These are phyloP conservation scores for Sepioteuthis lessoniana DNA, from an alignment of 2,888 invertebrate species.

Conservation along the genomic window DNA sequence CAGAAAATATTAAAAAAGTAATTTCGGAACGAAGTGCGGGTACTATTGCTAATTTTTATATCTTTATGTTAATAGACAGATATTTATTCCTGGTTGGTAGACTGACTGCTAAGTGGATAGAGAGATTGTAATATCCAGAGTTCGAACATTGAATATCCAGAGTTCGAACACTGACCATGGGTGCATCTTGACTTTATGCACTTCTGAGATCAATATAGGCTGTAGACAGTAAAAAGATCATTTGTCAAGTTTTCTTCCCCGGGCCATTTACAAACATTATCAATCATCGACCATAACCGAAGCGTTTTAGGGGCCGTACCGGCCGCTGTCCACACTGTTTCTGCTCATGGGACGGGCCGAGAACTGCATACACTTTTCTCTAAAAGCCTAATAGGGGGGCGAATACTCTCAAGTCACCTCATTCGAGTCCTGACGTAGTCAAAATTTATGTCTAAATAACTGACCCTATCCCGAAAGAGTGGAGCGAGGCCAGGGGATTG, in stretches of 20 bases:
- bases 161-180: background rate
- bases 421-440: background rate
- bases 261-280: background rate
- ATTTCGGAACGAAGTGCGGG: no score
- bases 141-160: background rate
- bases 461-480: background rate
- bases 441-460: background rate
- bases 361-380: background rate
- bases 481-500: background rate
- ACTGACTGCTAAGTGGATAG: no score
- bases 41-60: no score
- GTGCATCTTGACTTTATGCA: background rate
- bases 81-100: no score
- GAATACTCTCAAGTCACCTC: background rate
- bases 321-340: background rate
- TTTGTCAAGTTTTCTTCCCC: background rate
- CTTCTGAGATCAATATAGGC: background rate
- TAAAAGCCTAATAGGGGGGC: background rate
- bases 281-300: conserved; percentile 15
- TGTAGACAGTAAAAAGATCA: background rate
- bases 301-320: background rate
- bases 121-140: no score
- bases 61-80: no score
- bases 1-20: no score
- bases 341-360: background rate